phyloP scores from a whole-genome alignment of 2,888 invertebrate genomes.

The Stegophylla sp. region DNA sequence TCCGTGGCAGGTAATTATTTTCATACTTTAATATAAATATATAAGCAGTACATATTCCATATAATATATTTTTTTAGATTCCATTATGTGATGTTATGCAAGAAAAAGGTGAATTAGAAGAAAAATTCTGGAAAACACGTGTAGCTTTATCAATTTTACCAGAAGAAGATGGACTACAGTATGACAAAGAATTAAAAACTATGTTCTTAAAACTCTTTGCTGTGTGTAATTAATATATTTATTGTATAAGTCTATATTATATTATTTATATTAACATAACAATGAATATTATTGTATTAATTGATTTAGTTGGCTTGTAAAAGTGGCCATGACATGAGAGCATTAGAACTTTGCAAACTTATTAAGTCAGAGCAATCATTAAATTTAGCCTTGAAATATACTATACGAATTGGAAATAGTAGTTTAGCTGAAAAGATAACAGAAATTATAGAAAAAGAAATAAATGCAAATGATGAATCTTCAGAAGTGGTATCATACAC shows the following conservation, averaged over 20 bases:
- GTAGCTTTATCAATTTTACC: conserved; percentile 53
- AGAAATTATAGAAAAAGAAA: conserved; percentile 58
- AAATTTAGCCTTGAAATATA: conserved; percentile 87
- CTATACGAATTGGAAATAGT: conserved; percentile 77
- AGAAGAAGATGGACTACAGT: conserved; percentile 65
- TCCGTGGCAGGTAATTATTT: conserved; percentile 70
- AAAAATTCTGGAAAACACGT: conserved; percentile 64
- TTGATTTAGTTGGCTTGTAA: conserved; percentile 77
- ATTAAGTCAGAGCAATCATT: conserved; percentile 79
- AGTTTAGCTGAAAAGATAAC: conserved; percentile 80
- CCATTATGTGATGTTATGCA: conserved; percentile 79
- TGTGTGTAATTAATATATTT: conserved; percentile 68
- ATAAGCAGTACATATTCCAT: not conserved
- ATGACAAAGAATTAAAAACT: conserved; percentile 76
- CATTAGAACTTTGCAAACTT: conserved; percentile 83
- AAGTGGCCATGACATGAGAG: conserved; percentile 83
- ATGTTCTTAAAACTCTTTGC: conserved; percentile 89
- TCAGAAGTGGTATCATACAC: conserved; percentile 13
- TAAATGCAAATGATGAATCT: conserved; percentile 15
- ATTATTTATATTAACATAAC: conserved; percentile 46
- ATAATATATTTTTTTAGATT: conserved; percentile 66
- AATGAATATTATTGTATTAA: conserved; percentile 37
- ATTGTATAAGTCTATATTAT: conserved; percentile 34
- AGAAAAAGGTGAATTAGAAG: conserved; percentile 85
- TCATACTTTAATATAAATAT: conserved; percentile 23